These are phyloP conservation scores for Acronicta leporina DNA, from an alignment of 2,888 invertebrate genomes.

Conservation along the genomic window DNA sequence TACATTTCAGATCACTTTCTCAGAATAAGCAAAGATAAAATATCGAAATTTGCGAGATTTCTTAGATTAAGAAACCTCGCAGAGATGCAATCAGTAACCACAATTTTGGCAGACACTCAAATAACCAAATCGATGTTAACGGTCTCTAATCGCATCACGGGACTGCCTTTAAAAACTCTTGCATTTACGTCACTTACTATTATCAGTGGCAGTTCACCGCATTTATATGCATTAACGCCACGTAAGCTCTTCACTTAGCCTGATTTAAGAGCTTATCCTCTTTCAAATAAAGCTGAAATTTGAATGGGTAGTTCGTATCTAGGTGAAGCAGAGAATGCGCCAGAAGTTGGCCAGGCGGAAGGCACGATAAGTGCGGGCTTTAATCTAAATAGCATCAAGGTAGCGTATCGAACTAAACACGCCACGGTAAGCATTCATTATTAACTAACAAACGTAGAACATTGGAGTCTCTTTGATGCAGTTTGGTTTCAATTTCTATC, in stretches of 20 bases:
- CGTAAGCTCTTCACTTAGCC: conserved; percentile 35
- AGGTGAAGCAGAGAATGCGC: conserved; percentile 70
- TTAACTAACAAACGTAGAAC: conserved; percentile 48
- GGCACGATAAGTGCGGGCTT: conserved; percentile 81
- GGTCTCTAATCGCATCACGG: conserved; percentile 56
- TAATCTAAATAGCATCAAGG: conserved; percentile 85
- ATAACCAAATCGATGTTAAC: conserved; percentile 52
- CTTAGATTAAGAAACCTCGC: conserved; percentile 21
- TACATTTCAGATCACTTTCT: conserved; percentile 9
- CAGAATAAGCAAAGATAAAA: conserved; percentile 7
- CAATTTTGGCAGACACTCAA: conserved; percentile 64
- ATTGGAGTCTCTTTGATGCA: conserved; percentile 48
- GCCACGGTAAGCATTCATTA: conserved; percentile 62
- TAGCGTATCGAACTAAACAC: conserved; percentile 64
- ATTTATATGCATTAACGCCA: conserved; percentile 79
- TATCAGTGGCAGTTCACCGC: conserved; percentile 78
- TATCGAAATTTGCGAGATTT: conserved; percentile 26
- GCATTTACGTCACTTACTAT: conserved; percentile 70
- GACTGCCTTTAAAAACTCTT: conserved; percentile 72
- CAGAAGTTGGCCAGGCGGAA: conserved; percentile 77
- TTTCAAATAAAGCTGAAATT: conserved; percentile 69
- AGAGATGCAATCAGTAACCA: conserved; percentile 43
- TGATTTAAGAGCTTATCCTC: conserved; percentile 60
- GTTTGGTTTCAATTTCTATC: conserved; percentile 33
- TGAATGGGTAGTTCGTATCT: conserved; percentile 55